Evolutionary conservation across 2,113 vertebrate genomes (phyloP), one percentile per base, ranked within the genome.

Genomic region (Pteruthius melanotis): DNA sequence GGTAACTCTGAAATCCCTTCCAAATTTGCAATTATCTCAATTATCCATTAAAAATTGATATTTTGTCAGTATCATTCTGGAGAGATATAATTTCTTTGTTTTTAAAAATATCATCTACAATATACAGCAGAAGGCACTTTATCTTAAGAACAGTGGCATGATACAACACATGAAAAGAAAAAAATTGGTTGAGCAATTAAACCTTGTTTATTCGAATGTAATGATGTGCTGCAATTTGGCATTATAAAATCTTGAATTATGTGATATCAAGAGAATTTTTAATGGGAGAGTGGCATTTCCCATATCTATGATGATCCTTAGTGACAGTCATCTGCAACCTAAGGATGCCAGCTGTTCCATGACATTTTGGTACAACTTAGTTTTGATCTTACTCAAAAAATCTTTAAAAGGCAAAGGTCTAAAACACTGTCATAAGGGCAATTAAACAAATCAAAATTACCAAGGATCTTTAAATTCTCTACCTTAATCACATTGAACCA

Each of bases 301-400:
- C 6, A 0, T 63, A 24, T 47, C 69, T 57, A 12, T 87, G 69
- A 82, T 61, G 64, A 93, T 93, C 52, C 53, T 52, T 64, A 87
- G 49, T 80, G 44, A 72, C 83, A 91, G 76, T 95, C 70, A 53
- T 90, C 60, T 94, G 64, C 11, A 15, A 86, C 83, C 37, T 65
- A 83, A 96, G 90, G 54, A 87, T 95, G 79, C 89, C 92, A 97
- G 71, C 80, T 97, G 88, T 94, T 97, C 40, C 61, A 53, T 93
- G 96, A 94, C 81, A 95, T 97, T 97, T 97, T 93, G 84, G 44
- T 83, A 75, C 66, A 90, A 95, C 42, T 81, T 94, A 61, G 19
- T 17, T 78, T 21, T 30, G 30, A n/a, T 70, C 17, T 76, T 59
- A 42, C 27, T 71, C 14, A 5, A 88, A 86, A 69, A 44, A 71